phyloP scores from a whole-genome alignment of 64 coral and sea anemone species.

The Anthopleura sola region DNA sequence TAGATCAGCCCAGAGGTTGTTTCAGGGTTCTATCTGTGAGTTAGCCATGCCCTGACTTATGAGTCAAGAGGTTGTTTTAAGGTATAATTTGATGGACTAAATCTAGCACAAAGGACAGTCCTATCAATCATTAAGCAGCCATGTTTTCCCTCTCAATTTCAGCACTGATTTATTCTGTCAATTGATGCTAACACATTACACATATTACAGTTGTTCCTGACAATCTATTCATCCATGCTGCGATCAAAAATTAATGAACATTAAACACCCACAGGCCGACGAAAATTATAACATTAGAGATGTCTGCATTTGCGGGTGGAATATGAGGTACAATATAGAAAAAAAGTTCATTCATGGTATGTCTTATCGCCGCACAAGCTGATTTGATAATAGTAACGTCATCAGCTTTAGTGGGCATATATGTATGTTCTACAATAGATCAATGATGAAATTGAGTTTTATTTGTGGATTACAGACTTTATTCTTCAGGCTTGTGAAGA shows the following conservation, averaged over 20 bases:
- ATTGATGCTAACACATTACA: background rate
- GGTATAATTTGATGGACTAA: too few relatives aligned
- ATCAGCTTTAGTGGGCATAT: background rate
- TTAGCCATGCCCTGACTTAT: too few relatives aligned
- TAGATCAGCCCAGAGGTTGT: too few relatives aligned
- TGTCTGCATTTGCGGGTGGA: slow-evolving; percentile 1
- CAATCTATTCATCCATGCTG: background rate
- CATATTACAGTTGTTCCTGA: background rate
- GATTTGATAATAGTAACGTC: background rate
- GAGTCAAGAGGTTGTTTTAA: too few relatives aligned
- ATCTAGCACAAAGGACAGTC: too few relatives aligned
- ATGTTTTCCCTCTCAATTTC: slow-evolving; percentile 9
- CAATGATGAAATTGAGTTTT: slow-evolving; percentile 17
- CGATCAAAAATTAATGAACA: background rate
- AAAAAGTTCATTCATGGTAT: background rate
- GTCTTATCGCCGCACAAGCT: background rate
- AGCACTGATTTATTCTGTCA: background rate
- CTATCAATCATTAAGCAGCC: too few relatives aligned
- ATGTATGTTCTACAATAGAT: background rate
- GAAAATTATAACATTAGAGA: background rate
- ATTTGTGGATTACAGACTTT: background rate
- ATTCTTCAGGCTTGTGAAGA: slow-evolving; percentile 34
- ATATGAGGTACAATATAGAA: background rate
- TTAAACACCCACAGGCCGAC: background rate
- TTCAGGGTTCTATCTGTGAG: too few relatives aligned